Conservation (phyloP, 1,140 invertebrate species). For the Odontomachus brunneus region DNA sequence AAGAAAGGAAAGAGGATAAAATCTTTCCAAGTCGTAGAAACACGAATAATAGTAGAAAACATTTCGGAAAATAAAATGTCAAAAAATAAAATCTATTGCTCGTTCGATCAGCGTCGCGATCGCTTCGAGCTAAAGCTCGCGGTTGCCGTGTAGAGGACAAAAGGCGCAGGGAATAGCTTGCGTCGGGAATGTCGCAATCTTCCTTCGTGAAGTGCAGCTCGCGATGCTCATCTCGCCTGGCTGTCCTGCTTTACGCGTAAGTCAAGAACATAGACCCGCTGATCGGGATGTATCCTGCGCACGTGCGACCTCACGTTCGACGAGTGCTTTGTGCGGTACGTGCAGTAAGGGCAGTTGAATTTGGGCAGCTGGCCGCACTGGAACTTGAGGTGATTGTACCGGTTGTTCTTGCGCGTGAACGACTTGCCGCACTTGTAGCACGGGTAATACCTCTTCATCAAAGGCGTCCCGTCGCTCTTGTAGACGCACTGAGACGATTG, state of each 20-base stretch:
- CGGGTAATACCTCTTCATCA: slow-evolving; percentile 62
- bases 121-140: too few species aligned
- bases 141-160: neutral
- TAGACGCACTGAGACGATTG: slow-evolving; percentile 21
- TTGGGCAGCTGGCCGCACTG: slow-evolving; percentile 87
- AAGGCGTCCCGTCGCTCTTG: slow-evolving; percentile 30
- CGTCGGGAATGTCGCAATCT: neutral
- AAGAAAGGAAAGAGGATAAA: too few species aligned
- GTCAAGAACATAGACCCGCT: slow-evolving; percentile 66
- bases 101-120: too few species aligned
- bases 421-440: slow-evolving; percentile 76
- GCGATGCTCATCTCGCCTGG: slow-evolving; percentile 15
- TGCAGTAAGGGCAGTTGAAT: slow-evolving; percentile 85
- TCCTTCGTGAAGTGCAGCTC: neutral
- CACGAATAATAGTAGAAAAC: too few species aligned
- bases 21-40: too few species aligned
- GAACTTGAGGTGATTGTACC: slow-evolving; percentile 86
- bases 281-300: slow-evolving; percentile 67
- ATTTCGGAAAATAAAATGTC: too few species aligned
- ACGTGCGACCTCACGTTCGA: slow-evolving; percentile 81
- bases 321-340: slow-evolving; percentile 81
- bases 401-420: slow-evolving; percentile 76
- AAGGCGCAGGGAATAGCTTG: too few species aligned
- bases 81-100: too few species aligned
- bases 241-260: slow-evolving; percentile 9